Evolutionary conservation across 92 coral and sea anemone genomes (phyloP), one percentile per base, ranked within the genome.

Genomic region (Parazoanthus swiftii): DNA sequence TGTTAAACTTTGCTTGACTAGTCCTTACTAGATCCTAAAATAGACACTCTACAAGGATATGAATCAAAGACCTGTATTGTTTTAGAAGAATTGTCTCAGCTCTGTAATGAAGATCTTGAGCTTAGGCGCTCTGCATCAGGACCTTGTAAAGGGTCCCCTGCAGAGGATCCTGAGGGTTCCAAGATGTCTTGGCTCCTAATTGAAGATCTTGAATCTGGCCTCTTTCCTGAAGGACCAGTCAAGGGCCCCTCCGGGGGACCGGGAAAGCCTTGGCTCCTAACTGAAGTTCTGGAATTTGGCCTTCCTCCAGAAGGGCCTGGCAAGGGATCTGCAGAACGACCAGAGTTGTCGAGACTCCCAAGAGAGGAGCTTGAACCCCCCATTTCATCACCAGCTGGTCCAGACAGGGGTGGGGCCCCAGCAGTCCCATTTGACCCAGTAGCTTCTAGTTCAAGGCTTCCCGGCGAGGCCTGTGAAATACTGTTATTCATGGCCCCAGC

Each of bases 401-500:
- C 35, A 78, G 85, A 20, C 0, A 8, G 72, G 18, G 85, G 29
- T 50, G 9, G 44, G 16, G 44, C 2, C 2, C 2, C 37, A 23
- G 23, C 66, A 58, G 23, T 15, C 15, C 23, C 1, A 38, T 50
- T 10, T 7, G 13, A 50, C 3, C 42, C 70, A 80, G 84, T 26
- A 51, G 71, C 36, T 80, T 56, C 84, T 80, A 58, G 16, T 6
- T 58, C 66, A 3, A 14, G 25, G 59, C 91, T 85, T 79, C 87
- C 72, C 21, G 85, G 11, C 39, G 93, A 88, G 43, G 93, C 58
- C 78, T 85, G 93, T 48, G 87, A 88, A 15, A 50, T 43, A n/a
- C 36, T 10, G 33, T 35, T 10, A 54, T 36, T 15, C 33, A 23
- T n/a, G 56, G 71, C 23, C 18, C 74, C 85, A 58, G 80, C 76